Conservation (phyloP, 2,113 vertebrate species). For the Orthochromis malagaraziensis region DNA sequence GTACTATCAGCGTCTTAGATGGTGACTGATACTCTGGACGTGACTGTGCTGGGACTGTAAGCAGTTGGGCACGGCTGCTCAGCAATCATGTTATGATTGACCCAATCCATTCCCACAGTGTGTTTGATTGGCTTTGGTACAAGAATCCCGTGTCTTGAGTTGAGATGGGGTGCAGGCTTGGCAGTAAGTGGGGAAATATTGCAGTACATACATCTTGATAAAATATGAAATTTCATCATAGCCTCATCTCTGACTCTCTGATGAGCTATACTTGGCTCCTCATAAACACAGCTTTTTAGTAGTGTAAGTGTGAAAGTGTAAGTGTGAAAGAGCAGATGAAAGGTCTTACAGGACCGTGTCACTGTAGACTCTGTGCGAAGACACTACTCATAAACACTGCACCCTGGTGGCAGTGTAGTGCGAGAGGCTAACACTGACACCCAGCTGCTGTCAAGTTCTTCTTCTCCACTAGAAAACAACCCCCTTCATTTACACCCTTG, state of each 20-base stretch:
- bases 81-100: constrained; percentile 51
- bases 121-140: constrained; percentile 50
- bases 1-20: neutral
- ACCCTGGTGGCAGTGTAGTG: constrained; percentile 30
- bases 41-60: constrained; percentile 16
- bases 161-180: constrained; percentile 24
- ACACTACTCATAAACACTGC: constrained; percentile 22
- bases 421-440: neutral
- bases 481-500: neutral
- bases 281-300: neutral
- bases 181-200: constrained; percentile 45
- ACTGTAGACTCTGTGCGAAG: neutral
- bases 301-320: neutral
- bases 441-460: neutral
- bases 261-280: constrained; percentile 2
- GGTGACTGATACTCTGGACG: constrained; percentile 40
- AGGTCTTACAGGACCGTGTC: neutral
- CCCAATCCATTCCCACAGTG: constrained; percentile 23
- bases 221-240: constrained; percentile 21
- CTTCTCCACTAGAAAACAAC: neutral
- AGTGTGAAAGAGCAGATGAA: constrained; percentile 32
- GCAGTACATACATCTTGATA: constrained; percentile 45
- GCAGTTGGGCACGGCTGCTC: constrained; percentile 22
- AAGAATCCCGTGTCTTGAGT: constrained; percentile 26
- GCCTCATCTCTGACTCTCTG: neutral